Conservation (phyloP, 2,113 vertebrate genomes). For the Euleptes europaea region DNA sequence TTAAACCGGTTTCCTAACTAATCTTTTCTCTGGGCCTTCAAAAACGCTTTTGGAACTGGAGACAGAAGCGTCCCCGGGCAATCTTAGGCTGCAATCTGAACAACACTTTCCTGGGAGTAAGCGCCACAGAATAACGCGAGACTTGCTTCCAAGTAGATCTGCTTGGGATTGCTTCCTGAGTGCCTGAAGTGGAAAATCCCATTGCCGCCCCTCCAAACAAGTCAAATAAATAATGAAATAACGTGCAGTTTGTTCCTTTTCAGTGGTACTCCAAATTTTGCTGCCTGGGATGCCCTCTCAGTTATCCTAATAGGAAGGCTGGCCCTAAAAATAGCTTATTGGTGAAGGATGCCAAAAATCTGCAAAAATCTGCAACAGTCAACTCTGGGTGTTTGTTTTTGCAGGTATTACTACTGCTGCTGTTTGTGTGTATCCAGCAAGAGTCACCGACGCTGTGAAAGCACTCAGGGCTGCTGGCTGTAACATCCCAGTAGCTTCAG, state of each 20-base stretch:
- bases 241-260: not conserved
- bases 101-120: no score
- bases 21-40: no score
- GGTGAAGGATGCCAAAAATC: not conserved
- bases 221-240: not conserved
- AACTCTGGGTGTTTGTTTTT: slow-evolving; percentile 33
- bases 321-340: not conserved
- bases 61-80: no score
- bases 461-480: slow-evolving; percentile 82
- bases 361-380: not conserved
- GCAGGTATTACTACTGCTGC: slow-evolving; percentile 87
- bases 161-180: no score
- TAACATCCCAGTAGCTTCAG: slow-evolving; percentile 90
- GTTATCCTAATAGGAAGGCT: not conserved
- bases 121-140: no score
- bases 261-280: not conserved
- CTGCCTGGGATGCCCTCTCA: not conserved
- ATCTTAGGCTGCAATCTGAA: no score
- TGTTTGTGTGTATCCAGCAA: slow-evolving; percentile 91
- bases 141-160: no score
- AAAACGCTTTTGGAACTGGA: no score
- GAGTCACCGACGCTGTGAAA: slow-evolving; percentile 84
- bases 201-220: not conserved
- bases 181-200: no score
- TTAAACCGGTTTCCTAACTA: no score